phyloP scores from a whole-genome alignment of 2,888 invertebrate species.

The Cerastis rubricosa region DNA sequence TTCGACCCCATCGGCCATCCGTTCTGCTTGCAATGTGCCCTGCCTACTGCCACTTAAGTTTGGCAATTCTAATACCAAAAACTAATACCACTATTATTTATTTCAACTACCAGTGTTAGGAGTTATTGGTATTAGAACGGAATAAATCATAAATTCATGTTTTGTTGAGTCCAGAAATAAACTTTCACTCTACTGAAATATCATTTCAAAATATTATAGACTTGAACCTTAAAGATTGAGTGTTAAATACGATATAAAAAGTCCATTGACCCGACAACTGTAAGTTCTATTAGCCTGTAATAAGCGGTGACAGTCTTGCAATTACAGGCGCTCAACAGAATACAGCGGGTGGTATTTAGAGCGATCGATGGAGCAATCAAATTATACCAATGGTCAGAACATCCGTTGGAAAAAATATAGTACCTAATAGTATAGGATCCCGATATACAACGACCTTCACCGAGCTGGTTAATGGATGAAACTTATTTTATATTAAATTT shows the following conservation, averaged over 20 bases:
- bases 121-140: too few species aligned
- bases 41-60: too few species aligned
- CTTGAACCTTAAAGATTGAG: background rate
- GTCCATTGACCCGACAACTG: constrained; percentile 20
- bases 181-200: background rate
- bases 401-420: constrained; percentile 10
- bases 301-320: constrained; percentile 38
- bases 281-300: constrained; percentile 38
- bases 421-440: too few species aligned
- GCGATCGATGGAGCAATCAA: constrained; percentile 46
- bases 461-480: too few species aligned
- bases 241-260: constrained; percentile 10
- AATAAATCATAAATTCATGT: background rate
- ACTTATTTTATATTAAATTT: too few species aligned
- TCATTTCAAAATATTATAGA: too few species aligned
- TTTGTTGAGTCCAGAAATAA: background rate
- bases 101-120: too few species aligned
- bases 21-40: too few species aligned
- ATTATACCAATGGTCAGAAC: constrained; percentile 22
- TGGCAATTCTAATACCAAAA: too few species aligned
- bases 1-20: too few species aligned
- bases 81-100: too few species aligned
- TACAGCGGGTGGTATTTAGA: constrained; percentile 33
- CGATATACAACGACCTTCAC: too few species aligned
- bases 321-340: constrained; percentile 40